phyloP scores from a whole-genome alignment of 1,140 invertebrate species.

The Prorops nasuta region DNA sequence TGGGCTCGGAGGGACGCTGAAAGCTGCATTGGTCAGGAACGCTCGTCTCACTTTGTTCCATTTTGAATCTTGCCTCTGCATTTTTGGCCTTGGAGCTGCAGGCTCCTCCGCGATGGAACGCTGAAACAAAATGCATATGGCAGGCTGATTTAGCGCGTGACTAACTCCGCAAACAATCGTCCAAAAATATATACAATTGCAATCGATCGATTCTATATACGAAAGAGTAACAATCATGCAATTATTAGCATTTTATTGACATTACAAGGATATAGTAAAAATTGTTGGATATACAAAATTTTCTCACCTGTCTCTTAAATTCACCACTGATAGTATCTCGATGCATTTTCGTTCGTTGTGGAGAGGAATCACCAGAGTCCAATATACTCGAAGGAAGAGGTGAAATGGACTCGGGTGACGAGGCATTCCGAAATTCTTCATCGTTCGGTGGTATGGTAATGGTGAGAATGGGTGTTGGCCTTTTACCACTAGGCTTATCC shows the following conservation, averaged over 20 bases:
- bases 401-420: slow-evolving; percentile 37
- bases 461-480: slow-evolving; percentile 55
- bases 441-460: slow-evolving; percentile 62
- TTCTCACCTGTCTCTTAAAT: slow-evolving; percentile 34
- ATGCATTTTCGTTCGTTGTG: slow-evolving; percentile 19
- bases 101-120: slow-evolving; percentile 15
- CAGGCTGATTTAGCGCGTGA: no score
- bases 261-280: no score
- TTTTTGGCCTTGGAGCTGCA: slow-evolving; percentile 13
- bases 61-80: slow-evolving; percentile 58
- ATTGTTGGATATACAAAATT: slow-evolving; percentile 2
- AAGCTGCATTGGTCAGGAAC: slow-evolving; percentile 65
- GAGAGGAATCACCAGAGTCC: slow-evolving; percentile 18
- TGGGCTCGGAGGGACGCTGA: slow-evolving; percentile 67
- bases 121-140: slow-evolving; percentile 12
- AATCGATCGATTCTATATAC: no score
- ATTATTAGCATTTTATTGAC: no score
- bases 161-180: no score
- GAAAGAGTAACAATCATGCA: no score
- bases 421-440: slow-evolving; percentile 32
- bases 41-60: slow-evolving; percentile 74
- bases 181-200: no score
- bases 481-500: no score
- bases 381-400: slow-evolving; percentile 24
- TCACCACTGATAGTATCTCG: slow-evolving; percentile 17